Evolutionary conservation across 2,888 invertebrate species (phyloP), one percentile per base, ranked within the genome.

Genomic region (Mimas tiliae): DNA sequence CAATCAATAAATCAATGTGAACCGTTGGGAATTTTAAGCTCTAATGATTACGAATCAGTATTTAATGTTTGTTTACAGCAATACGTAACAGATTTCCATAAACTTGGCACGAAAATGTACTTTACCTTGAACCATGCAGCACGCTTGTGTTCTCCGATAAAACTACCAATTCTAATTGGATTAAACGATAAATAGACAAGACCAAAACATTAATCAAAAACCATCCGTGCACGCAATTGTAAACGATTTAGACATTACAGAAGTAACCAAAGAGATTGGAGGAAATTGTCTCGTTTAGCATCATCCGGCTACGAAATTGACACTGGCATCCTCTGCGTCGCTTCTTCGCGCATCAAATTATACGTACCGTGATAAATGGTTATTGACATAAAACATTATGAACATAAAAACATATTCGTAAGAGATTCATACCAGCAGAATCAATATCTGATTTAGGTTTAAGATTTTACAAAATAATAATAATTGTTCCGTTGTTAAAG

Each of bases 211-310:
- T 48, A 63, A 48, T 63, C 58, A 58, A 38, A 58, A 19, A 58
- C n/a, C 58, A 58, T 58, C 58, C 58, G 38, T 12, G 12, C 19
- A 6, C 2, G 45, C 63, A 63, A 63, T 48, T 48, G 48, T 34
- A 63, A 33, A 50, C 42, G 50, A 65, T 62, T 33, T 62, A 58
- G 55, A 47, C 19, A 62, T 38, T 62, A 65, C 19, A 47, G 21
- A 62, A 62, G 50, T 52, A 51, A 27, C 45, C 16, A 48, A 74
- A 72, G 73, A 67, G 70, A 68, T 71, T 72, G 78, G 71, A 88
- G 89, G 89, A 89, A 88, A 85, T 85, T 77, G 85, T 82, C 84
- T 86, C 85, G 86, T 87, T 84, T 82, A 76, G 79, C 80, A 72
- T 71, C 84, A 84, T 87, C 87, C 85, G 83, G 84, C 72, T 70